Conservation (phyloP, 1,140 invertebrate species). For the Zaprionus ghesquierei region DNA sequence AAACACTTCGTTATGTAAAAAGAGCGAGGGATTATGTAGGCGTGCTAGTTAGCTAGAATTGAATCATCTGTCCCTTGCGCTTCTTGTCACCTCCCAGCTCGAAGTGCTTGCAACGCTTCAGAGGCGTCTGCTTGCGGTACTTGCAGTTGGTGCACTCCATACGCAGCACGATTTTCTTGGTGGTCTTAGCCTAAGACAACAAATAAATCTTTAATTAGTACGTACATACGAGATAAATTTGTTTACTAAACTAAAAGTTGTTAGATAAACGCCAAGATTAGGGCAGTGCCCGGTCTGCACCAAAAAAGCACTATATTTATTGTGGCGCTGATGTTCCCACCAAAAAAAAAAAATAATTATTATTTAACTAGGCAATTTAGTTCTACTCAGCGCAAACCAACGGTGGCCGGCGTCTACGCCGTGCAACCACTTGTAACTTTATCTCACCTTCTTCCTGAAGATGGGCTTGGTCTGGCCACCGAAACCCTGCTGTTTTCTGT, state of each 20-base stretch:
- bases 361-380: slow-evolving; percentile 53
- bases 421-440: background rate
- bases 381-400: slow-evolving; percentile 54
- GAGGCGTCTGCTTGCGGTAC: slow-evolving; percentile 96
- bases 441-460: slow-evolving; percentile 98
- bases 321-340: slow-evolving; percentile 75
- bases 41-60: slow-evolving; percentile 88
- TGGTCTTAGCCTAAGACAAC: slow-evolving; percentile 96
- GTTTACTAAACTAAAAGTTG: slow-evolving; percentile 3
- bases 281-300: slow-evolving; percentile 26
- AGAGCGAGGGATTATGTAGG: slow-evolving; percentile 16
- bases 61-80: slow-evolving; percentile 99
- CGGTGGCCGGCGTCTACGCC: background rate
- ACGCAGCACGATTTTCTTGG: slow-evolving; percentile 99
- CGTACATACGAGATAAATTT: background rate
- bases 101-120: slow-evolving; percentile 99
- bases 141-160: slow-evolving; percentile 99
- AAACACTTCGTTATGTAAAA: slow-evolving; percentile 67
- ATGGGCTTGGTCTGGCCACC: slow-evolving; percentile 99
- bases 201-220: slow-evolving; percentile 7
- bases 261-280: slow-evolving; percentile 23
- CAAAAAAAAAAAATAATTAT: slow-evolving; percentile 66
- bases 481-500: slow-evolving; percentile 99
- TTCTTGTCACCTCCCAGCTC: slow-evolving; percentile 99
- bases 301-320: slow-evolving; percentile 42